Evolutionary conservation across 2,797 vertebrate species (phyloP), one percentile per base, ranked within the genome.

Genomic region (Pseudomugil gertrudae): DNA sequence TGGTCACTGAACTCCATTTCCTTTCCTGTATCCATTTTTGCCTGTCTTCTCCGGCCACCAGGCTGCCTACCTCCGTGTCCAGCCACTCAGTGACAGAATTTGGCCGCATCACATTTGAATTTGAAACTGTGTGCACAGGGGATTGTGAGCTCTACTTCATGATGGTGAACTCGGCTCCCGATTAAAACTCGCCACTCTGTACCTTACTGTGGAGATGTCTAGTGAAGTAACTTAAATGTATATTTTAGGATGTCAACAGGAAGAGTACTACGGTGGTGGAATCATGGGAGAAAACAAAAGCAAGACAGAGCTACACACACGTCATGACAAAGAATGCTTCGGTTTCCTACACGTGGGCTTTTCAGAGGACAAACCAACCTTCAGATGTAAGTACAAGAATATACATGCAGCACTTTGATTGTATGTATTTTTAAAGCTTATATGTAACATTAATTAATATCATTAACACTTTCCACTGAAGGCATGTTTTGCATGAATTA

Each of bases 81-180:
- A 93, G 94, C 71, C 94, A 92, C 21, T 93, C 94, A 0, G 94
- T 90, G 48, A 91, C 93, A 29, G 97, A 98, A 88, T 94, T 95
- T 2, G 96, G 96, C 69, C 95, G 96, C 71, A 93, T 99, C 84
- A 96, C 94, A 3, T 99, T 99, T 89, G 93, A 97, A 76, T 99
- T 99, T 93, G 98, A 99, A 90, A 97, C 94, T 17, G 84, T 91
- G 78, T 99, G 98, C 84, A 89, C 89, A 0, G 93, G 94, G 0
- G 96, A 97, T 86, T 99, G 98, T 52, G 95, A 97, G 73, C 92
- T 99, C 30, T 98, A 98, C 92, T 99, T 99, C 72, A 99, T 99
- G 97, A 96, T 94, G 93, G 98, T 99, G 91, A 96, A 96, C 85
- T 63, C 27, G 1, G 26, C 64, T 10, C 32, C 32, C 21, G 26